Percentiles rank a stretch among this genome's conserved stretches.
Evolutionary conservation across 1,140 invertebrate species (phyloP).

Genomic region (Papilio machaon): DNA sequence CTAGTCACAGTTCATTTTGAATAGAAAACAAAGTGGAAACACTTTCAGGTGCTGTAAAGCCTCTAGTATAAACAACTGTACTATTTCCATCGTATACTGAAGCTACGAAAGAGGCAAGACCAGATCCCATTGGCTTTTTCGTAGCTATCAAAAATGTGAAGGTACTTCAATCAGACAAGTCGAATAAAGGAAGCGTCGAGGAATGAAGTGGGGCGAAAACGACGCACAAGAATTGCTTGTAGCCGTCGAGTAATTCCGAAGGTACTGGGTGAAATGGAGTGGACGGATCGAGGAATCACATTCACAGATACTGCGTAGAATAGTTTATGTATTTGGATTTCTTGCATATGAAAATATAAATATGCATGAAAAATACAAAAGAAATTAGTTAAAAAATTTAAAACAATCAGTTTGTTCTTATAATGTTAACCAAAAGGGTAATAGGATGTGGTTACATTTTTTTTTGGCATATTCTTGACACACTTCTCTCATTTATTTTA

Average conservation of each 20-base stretch:
- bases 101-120: neutral
- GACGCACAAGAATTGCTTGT: slow-evolving; percentile 23
- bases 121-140: neutral
- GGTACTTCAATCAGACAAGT: slow-evolving; percentile 13
- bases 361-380: neutral
- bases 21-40: slow-evolving; percentile 18
- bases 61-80: neutral
- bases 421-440: neutral
- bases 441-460: neutral
- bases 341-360: slow-evolving; percentile 4
- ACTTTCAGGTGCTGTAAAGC: slow-evolving; percentile 8
- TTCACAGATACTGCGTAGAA: neutral
- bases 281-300: slow-evolving; percentile 18
- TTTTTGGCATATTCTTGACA: neutral
- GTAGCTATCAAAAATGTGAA: slow-evolving; percentile 13
- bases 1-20: neutral
- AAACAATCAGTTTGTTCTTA: too few species aligned
- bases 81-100: neutral
- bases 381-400: neutral
- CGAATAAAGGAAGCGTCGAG: slow-evolving; percentile 18
- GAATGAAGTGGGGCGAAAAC: slow-evolving; percentile 18
- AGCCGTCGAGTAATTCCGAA: slow-evolving; percentile 7
- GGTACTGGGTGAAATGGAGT: slow-evolving; percentile 13
- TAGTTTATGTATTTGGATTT: neutral
- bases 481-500: too few species aligned